Evolutionary conservation across 1,140 invertebrate species (phyloP).

Genomic region (Zaprionus inermis): DNA sequence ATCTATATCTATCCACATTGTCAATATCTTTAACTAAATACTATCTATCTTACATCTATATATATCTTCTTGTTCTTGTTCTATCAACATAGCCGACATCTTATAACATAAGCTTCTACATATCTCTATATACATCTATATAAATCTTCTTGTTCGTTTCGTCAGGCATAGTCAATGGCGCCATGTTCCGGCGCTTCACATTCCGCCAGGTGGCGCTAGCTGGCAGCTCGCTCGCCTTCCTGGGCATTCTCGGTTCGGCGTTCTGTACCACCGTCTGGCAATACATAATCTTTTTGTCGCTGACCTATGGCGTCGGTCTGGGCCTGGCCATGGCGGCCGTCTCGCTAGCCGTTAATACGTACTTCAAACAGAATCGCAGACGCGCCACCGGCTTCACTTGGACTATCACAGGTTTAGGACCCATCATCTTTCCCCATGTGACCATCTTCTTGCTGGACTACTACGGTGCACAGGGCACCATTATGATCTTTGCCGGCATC

Average conservation of each 20-base stretch:
- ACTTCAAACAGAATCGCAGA: conserved; percentile 86
- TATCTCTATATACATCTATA: neutral
- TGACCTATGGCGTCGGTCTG: conserved; percentile 85
- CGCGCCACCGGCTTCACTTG: conserved; percentile 87
- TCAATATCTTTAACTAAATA: too few relatives aligned
- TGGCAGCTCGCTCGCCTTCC: conserved; percentile 55
- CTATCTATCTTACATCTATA: too few relatives aligned
- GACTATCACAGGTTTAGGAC: conserved; percentile 86
- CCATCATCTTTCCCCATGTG: conserved; percentile 86
- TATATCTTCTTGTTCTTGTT: too few relatives aligned
- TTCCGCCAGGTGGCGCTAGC: conserved; percentile 74
- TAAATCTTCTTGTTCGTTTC: neutral
- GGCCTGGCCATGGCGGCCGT: conserved; percentile 87
- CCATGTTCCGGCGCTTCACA: conserved; percentile 74
- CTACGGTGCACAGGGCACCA: conserved; percentile 86
- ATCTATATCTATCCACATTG: too few relatives aligned
- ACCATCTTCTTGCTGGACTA: conserved; percentile 85
- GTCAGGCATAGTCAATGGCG: conserved; percentile 75
- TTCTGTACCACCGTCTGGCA: conserved; percentile 69
- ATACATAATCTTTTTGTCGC: conserved; percentile 63
- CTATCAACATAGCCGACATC: too few relatives aligned
- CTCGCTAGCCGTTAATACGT: conserved; percentile 86
- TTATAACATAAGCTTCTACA: too few relatives aligned
- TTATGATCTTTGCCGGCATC: conserved; percentile 86
- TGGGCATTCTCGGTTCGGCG: conserved; percentile 63